Evolutionary conservation across 2,797 vertebrate genomes (phyloP).

Genomic region (Spinus pinus): DNA sequence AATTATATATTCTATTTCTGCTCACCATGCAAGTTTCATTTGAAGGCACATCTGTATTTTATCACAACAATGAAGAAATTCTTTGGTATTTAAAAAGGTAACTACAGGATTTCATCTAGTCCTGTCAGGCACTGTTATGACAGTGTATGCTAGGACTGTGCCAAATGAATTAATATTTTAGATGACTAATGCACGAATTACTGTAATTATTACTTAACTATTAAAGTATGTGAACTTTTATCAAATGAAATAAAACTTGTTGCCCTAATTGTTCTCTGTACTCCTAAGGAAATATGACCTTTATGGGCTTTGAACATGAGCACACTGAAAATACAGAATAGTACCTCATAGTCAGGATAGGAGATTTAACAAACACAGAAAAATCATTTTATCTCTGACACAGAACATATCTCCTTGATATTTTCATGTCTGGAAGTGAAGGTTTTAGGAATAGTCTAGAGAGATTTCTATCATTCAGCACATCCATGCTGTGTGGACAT

Average conservation of each 20-base stretch:
- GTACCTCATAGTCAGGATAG: not conserved
- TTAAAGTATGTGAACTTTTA: conserved; percentile 68
- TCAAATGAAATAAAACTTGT: conserved; percentile 68
- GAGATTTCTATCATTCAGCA: not conserved
- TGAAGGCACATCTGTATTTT: conserved; percentile 80
- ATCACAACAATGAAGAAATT: conserved; percentile 75
- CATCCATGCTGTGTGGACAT: not conserved
- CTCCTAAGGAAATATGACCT: conserved; percentile 57
- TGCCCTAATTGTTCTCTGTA: conserved; percentile 65
- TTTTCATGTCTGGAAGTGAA: not conserved
- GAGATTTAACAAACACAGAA: not conserved
- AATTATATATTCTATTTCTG: conserved; percentile 86
- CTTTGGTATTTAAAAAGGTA: conserved; percentile 61
- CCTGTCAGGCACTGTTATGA: conserved; percentile 63
- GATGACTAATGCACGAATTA: conserved; percentile 67
- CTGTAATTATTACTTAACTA: conserved; percentile 70
- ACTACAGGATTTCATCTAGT: conserved; percentile 61
- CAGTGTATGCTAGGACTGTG: conserved; percentile 28
- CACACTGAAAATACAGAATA: conserved; percentile 6
- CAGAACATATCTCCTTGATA: not conserved
- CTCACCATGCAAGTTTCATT: conserved; percentile 78
- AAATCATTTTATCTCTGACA: not conserved
- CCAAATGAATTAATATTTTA: conserved; percentile 75
- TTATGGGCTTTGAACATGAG: conserved; percentile 41
- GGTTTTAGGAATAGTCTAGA: not conserved